phyloP scores from a whole-genome alignment of 2,888 invertebrate species.

The Drosophila mulleri region DNA sequence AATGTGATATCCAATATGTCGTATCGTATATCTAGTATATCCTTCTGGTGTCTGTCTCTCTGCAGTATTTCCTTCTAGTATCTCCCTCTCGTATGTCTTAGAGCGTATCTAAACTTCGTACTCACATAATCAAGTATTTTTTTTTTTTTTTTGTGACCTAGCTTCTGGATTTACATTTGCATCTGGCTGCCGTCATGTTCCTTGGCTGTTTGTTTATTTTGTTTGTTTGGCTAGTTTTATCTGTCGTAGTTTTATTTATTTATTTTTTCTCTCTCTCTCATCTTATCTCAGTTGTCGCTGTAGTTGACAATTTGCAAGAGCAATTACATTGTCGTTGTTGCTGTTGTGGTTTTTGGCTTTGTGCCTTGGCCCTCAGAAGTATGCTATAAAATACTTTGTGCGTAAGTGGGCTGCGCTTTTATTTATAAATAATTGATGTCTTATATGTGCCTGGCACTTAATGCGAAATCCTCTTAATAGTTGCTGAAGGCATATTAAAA shows the following conservation, averaged over 20 bases:
- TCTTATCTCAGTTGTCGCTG: slow-evolving; percentile 14
- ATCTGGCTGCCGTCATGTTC: slow-evolving; percentile 22
- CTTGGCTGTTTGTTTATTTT: slow-evolving; percentile 11
- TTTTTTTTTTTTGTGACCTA: not conserved
- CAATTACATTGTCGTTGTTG: slow-evolving; percentile 54
- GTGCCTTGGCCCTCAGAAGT: slow-evolving; percentile 55
- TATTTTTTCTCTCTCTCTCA: slow-evolving; percentile 2
- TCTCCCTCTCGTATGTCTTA: not conserved
- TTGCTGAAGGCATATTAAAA: slow-evolving; percentile 77
- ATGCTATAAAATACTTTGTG: slow-evolving; percentile 69
- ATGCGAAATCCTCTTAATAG: slow-evolving; percentile 67
- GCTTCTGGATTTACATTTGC: slow-evolving; percentile 13
- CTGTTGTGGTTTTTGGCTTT: slow-evolving; percentile 25
- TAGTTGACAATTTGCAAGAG: slow-evolving; percentile 48
- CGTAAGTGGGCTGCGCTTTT: slow-evolving; percentile 56
- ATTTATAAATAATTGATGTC: slow-evolving; percentile 69
- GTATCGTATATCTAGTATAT: not conserved
- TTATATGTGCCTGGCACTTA: slow-evolving; percentile 72
- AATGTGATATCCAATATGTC: too few species aligned
- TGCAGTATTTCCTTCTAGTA: too few species aligned
- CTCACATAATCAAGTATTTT: not conserved
- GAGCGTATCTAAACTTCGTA: not conserved
- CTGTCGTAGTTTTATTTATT: slow-evolving; percentile 35
- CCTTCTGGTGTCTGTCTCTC: not conserved
- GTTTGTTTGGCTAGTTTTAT: slow-evolving; percentile 16